phyloP scores from a whole-genome alignment of 2,888 invertebrate genomes.

The Cyclophora punctaria region DNA sequence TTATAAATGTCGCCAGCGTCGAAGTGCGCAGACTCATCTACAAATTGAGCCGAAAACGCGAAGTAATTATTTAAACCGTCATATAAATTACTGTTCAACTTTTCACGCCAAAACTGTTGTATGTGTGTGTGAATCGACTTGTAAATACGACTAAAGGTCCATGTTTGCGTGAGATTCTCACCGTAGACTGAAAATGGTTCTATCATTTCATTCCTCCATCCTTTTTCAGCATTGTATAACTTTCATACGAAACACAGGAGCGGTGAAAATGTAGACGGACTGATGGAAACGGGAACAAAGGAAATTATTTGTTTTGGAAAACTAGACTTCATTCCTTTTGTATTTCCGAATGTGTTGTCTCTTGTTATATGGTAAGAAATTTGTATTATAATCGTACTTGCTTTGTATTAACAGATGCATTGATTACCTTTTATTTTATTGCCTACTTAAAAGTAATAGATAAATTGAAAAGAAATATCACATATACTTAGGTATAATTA shows the following conservation, averaged over 20 bases:
- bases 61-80: slow-evolving; percentile 75
- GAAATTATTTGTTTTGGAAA: too few relatives aligned
- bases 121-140: slow-evolving; percentile 39
- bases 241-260: slow-evolving; percentile 36
- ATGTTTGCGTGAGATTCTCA: slow-evolving; percentile 44
- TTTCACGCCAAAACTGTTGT: slow-evolving; percentile 50
- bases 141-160: slow-evolving; percentile 24
- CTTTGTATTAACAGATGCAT: too few relatives aligned
- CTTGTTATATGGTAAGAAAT: too few relatives aligned
- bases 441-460: too few relatives aligned
- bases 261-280: too few relatives aligned
- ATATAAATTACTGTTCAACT: slow-evolving; percentile 74
- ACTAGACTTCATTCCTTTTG: too few relatives aligned
- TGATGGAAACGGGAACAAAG: too few relatives aligned
- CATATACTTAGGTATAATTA: too few relatives aligned
- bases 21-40: slow-evolving; percentile 58
- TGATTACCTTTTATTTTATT: too few relatives aligned
- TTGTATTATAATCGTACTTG: too few relatives aligned
- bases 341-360: too few relatives aligned
- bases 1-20: slow-evolving; percentile 55
- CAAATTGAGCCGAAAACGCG: slow-evolving; percentile 74
- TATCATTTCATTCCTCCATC: slow-evolving; percentile 67
- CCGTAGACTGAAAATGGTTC: slow-evolving; percentile 68
- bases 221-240: slow-evolving; percentile 67
- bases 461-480: too few relatives aligned